phyloP scores from a whole-genome alignment of 1,140 invertebrate genomes.

The Drosophila fuyamai region DNA sequence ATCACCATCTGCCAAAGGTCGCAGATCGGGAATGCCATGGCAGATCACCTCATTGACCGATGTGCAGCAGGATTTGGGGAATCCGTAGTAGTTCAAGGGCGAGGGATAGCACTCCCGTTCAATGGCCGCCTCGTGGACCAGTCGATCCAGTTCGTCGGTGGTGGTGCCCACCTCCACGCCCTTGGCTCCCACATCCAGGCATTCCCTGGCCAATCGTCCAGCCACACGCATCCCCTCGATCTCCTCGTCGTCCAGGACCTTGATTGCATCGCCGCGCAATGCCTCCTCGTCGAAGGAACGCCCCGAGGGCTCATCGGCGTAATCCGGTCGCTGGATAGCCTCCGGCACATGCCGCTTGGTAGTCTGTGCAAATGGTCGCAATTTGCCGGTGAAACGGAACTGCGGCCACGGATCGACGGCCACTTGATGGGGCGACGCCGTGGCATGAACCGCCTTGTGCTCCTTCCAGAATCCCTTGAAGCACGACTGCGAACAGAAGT shows the following conservation, averaged over 20 bases:
- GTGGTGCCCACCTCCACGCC: conserved; percentile 96
- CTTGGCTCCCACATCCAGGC: conserved; percentile 96
- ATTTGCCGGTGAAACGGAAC: conserved; percentile 94
- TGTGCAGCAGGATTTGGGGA: conserved; percentile 99
- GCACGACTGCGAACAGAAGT: conserved; percentile 97
- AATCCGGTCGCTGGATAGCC: conserved; percentile 95
- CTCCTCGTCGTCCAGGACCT: conserved; percentile 97
- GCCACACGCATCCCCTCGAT: conserved; percentile 96
- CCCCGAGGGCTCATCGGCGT: conserved; percentile 96
- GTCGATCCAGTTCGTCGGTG: conserved; percentile 97
- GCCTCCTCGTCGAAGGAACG: conserved; percentile 94
- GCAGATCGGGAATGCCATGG: conserved; percentile 98
- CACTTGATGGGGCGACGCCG: conserved; percentile 89
- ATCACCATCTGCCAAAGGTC: conserved; percentile 96
- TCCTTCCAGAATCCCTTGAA: conserved; percentile 96
- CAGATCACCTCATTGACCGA: conserved; percentile 99
- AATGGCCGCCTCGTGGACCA: conserved; percentile 96
- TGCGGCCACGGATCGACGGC: conserved; percentile 93
- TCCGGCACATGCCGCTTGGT: conserved; percentile 92
- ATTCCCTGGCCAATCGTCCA: conserved; percentile 96
- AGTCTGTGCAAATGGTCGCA: conserved; percentile 93
- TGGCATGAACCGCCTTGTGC: conserved; percentile 96
- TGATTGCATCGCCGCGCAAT: conserved; percentile 90
- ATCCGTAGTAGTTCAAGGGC: conserved; percentile 99
- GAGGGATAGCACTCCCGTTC: conserved; percentile 99